Base-by-base conservation (phyloP, 2,888 invertebrate species). In the Cheiracanthium punctorium region DNA sequence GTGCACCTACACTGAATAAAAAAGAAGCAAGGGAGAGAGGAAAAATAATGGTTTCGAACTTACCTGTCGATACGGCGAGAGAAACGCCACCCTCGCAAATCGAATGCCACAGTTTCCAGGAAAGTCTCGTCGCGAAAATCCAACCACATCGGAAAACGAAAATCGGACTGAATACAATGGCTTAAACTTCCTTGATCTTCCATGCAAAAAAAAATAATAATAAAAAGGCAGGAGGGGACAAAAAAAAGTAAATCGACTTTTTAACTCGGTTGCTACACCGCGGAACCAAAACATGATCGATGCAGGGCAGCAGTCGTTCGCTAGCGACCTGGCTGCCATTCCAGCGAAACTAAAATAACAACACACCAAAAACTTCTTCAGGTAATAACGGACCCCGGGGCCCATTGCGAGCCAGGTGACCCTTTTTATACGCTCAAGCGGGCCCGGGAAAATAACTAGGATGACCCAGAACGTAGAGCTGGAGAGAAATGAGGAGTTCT, bases 241-340 rank as follows among this genome's bases (percentile, higher is more conserved):
- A 52, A 20, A n/a, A n/a, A n/a, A n/a, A n/a, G n/a, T n/a, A n/a
- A 65, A 28, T 65, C 29, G 29, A 70, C 32, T n/a, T n/a, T n/a
- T n/a, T n/a, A n/a, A 65, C 29, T 28, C 65, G 65, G 43, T 41
- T 41, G 43, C 65, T 52, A 72, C 7, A 37, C 64, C 37, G 32
- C 43, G 70, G 72, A 77, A 75, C 70, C 82, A 70, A 77, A 82
- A 82, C 82, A 77, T 76, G 82, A 84, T 84, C 82, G 82, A 84
- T 84, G 82, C 82, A 28, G 48, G 43, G 71, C 71, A 37, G n/a
- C n/a, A 41, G 29, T 71, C 71, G 43, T 43, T 71, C 14, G 43
- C 4, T 7, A 29, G 32, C 52, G 20, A 58, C 74, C 64, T 71
- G 71, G 82, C 72, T 76, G 82, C 77, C 77, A 77, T 79, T 58